A percentile compares a stretch with the other conserved stretches of the same genome.
phyloP scores from a whole-genome alignment of 2,888 invertebrate genomes.

The Hemaris fuciformis region DNA sequence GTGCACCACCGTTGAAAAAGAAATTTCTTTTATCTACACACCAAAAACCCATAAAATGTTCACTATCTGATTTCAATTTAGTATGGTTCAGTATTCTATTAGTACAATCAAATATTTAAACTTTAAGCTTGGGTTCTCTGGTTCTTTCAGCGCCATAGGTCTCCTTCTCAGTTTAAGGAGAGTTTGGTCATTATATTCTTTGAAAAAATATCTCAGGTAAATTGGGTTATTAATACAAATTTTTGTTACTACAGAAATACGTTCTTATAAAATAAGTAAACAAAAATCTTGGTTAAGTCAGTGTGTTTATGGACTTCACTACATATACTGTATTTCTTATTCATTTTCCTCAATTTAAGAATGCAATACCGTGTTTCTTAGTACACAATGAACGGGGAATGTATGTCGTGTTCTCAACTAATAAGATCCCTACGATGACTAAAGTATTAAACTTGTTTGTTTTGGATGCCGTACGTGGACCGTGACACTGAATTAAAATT shows the following conservation, averaged over 20 bases:
- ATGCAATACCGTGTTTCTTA: background rate
- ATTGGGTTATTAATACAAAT: no score
- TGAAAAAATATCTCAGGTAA: no score
- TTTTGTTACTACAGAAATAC: no score
- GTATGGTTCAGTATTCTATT: background rate
- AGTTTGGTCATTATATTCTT: no score
- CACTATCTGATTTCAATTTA: background rate
- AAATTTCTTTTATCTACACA: background rate
- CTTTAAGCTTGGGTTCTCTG: no score
- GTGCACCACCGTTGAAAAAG: background rate
- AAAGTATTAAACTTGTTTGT: background rate
- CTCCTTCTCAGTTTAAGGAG: no score
- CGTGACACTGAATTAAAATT: conserved; percentile 12
- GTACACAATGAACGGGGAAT: background rate
- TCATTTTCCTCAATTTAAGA: background rate
- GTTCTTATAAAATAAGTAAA: no score
- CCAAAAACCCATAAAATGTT: background rate
- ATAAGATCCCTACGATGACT: background rate
- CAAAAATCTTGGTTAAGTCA: no score
- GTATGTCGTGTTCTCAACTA: background rate
- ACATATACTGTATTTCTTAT: no score
- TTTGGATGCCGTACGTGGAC: background rate
- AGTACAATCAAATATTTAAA: no score
- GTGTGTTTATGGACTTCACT: no score
- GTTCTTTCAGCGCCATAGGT: no score